Conservation (phyloP, 2,113 vertebrate genomes). For the Lycocorax pyrrhopterus region DNA sequence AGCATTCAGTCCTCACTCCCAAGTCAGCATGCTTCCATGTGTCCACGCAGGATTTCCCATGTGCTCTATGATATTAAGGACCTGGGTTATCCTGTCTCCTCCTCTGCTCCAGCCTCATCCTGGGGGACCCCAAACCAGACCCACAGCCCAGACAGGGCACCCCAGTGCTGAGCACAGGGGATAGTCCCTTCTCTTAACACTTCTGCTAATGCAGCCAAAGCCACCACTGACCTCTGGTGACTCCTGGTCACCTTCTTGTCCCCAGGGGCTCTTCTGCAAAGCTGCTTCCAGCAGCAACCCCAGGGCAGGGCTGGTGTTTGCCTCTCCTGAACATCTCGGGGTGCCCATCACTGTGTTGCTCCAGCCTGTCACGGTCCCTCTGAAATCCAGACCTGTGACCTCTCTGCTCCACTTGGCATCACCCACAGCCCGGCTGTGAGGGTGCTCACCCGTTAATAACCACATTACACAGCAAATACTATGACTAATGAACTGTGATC, state of each 20-base stretch:
- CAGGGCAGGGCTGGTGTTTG: not conserved
- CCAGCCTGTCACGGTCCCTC: not conserved
- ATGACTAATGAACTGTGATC: not conserved
- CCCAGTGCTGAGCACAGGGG: not conserved
- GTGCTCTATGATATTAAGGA: not conserved
- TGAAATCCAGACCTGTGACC: not conserved
- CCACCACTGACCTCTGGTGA: not conserved
- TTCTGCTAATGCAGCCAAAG: not conserved
- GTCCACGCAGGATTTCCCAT: rapidly evolving
- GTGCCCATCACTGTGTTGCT: not conserved
- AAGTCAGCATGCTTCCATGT: not conserved
- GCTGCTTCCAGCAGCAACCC: not conserved
- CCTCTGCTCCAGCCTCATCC: not conserved
- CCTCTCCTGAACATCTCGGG: not conserved
- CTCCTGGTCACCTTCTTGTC: not conserved
- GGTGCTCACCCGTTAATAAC: not conserved
- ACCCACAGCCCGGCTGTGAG: rapidly evolving
- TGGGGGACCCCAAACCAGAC: not conserved
- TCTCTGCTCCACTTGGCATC: not conserved
- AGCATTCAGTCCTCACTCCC: not conserved
- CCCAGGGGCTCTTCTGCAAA: not conserved
- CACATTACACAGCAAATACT: not conserved
- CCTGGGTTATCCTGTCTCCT: not conserved
- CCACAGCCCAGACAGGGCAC: not conserved
- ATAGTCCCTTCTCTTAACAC: not conserved